Evolutionary conservation across 2,113 vertebrate genomes (phyloP), one percentile per base, ranked within the genome.

Genomic region (Semnornis frantzii): DNA sequence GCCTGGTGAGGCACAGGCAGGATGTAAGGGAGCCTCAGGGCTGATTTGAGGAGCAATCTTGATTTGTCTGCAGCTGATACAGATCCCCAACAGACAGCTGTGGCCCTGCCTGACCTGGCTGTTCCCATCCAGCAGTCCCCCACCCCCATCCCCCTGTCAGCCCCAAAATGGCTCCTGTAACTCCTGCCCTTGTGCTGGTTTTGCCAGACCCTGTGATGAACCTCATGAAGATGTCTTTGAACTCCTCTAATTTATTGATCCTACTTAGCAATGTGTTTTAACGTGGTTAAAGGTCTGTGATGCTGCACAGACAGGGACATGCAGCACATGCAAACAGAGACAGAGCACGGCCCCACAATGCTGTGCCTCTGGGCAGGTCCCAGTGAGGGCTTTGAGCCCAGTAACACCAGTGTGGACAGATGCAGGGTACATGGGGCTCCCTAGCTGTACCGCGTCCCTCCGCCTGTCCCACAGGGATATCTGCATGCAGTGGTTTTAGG

Each of bases 161-260:
- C 66, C 63, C 71, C 15, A 4, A 37, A 77, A 34, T 0, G 0
- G 12, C 44, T 85, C 66, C 78, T 7, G 2, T 30, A 34, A 6
- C 0, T 10, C 76, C 52, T 25, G 65, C 0, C 0, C 59, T 69
- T n/a, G 30, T 3, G 39, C 1, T 65, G 70, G 66, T 28, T 75
- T 90, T 13, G 18, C 37, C 64, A 44, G 62, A 12, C 50, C 52
- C 33, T 68, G 7, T 15, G 60, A 60, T 13, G 86, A 69, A 85
- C 73, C 0, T 10, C 24, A n/a, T 7, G 6, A 55, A 66, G 81
- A 68, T 9, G 60, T 5, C 82, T 89, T 89, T 80, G 84, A 92
- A 66, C 88, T 79, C 27, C 55, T 66, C 74, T 90, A 30, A 84
- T 87, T 94, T 73, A 89, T 86, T 6, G 5, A 10, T 52, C 59